Evolutionary conservation across 2,888 invertebrate genomes (phyloP).

Genomic region (Stratiomys singularior): DNA sequence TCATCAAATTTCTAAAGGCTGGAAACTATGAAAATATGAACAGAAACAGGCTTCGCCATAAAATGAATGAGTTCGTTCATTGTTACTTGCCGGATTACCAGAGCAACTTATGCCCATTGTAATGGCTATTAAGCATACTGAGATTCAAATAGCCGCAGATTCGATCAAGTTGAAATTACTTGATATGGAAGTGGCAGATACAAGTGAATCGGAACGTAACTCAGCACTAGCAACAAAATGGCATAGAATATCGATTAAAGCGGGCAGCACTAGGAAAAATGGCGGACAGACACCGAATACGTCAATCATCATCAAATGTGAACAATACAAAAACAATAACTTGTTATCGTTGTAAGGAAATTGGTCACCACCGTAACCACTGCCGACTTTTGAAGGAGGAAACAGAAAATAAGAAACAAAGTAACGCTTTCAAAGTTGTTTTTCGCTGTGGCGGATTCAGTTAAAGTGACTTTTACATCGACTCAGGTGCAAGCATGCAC

Average conservation of each 20-base stretch:
- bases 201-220: background rate
- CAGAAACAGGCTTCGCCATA: conserved; percentile 43
- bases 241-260: background rate
- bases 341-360: conserved; percentile 51
- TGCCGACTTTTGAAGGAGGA: conserved; percentile 36
- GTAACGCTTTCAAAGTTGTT: conserved; percentile 54
- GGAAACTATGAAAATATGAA: conserved; percentile 39
- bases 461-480: conserved; percentile 56
- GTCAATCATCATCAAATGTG: background rate
- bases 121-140: conserved; percentile 52
- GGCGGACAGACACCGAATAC: background rate
- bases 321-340: conserved; percentile 11
- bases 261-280: background rate
- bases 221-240: background rate
- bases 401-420: conserved; percentile 40
- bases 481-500: conserved; percentile 56
- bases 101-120: conserved; percentile 52
- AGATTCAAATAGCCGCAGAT: conserved; percentile 18
- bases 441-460: conserved; percentile 53
- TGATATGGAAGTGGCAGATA: background rate
- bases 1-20: background rate
- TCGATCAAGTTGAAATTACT: background rate
- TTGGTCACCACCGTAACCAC: conserved; percentile 50
- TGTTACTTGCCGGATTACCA: conserved; percentile 50
- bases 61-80: conserved; percentile 50